A percentile compares a stretch with the other conserved stretches of the same genome.
Conservation (phyloP, 1,140 invertebrate species). For the Asobara japonica region DNA sequence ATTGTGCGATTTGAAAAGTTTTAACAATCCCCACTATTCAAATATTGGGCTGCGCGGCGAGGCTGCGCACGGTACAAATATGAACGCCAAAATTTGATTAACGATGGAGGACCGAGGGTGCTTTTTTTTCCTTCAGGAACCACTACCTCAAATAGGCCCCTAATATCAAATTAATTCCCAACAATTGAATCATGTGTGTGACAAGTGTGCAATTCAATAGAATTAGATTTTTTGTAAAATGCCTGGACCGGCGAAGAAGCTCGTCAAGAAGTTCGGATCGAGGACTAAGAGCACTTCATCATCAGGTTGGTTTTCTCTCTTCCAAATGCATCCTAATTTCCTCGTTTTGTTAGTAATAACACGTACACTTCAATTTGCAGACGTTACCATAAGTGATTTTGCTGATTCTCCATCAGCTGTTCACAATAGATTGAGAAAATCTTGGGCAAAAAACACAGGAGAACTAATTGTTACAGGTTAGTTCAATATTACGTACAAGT, state of each 20-base stretch:
- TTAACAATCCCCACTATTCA: no score
- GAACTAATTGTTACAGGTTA: not conserved
- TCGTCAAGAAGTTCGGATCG: not conserved
- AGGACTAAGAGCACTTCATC: not conserved
- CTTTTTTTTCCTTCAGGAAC: not conserved
- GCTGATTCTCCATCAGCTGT: conserved; percentile 69
- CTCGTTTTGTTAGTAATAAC: not conserved
- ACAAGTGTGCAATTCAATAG: not conserved
- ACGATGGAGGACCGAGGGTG: not conserved
- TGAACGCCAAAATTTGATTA: not conserved
- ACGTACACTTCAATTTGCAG: conserved; percentile 46
- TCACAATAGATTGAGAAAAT: conserved; percentile 68
- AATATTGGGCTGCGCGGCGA: no score
- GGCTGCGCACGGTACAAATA: no score
- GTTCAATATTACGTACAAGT: not conserved
- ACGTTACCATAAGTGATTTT: conserved; percentile 74
- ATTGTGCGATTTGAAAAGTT: no score
- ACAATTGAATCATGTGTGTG: not conserved
- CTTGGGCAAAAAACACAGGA: conserved; percentile 41
- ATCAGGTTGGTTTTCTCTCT: not conserved
- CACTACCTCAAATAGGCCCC: not conserved
- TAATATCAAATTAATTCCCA: not conserved
- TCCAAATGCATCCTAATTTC: not conserved
- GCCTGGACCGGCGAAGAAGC: not conserved
- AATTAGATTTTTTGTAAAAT: not conserved